Conservation (phyloP, 1,140 invertebrate species). For the Lordiphosa collinella region DNA sequence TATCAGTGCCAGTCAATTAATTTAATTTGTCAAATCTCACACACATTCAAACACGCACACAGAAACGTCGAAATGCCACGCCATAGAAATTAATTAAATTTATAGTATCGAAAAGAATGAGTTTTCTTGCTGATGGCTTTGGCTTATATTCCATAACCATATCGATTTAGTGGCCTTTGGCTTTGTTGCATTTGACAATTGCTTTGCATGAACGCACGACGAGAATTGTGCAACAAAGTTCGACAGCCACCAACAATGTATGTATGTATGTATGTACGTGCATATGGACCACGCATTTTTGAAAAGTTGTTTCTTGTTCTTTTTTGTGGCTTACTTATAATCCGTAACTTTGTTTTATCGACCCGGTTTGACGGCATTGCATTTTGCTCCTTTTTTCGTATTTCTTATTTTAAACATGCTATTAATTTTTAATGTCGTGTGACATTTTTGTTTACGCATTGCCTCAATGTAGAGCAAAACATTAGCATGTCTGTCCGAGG, state of each 20-base stretch:
- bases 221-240: conserved; percentile 50
- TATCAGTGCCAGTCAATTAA: conserved; percentile 47
- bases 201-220: conserved; percentile 59
- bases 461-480: conserved; percentile 64
- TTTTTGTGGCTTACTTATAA: conserved; percentile 45
- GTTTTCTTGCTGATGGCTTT: conserved; percentile 25
- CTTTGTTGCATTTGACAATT: conserved; percentile 64
- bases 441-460: conserved; percentile 66
- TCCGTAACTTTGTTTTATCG: conserved; percentile 46
- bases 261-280: conserved; percentile 5
- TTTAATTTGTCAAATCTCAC: conserved; percentile 51
- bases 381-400: conserved; percentile 46
- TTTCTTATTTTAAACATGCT: conserved; percentile 48
- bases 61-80: conserved; percentile 37
- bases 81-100: conserved; percentile 45
- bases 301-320: conserved; percentile 67
- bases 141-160: conserved; percentile 24
- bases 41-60: conserved; percentile 14
- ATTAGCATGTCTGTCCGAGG: conserved; percentile 48
- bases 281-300: conserved; percentile 59
- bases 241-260: conserved; percentile 21
- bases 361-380: conserved; percentile 61
- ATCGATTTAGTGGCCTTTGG: conserved; percentile 61
- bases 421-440: conserved; percentile 68
- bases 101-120: conserved; percentile 19